These are phyloP conservation scores for Phengaris alcon DNA, from an alignment of 2,888 invertebrate species.

Conservation along the genomic window DNA sequence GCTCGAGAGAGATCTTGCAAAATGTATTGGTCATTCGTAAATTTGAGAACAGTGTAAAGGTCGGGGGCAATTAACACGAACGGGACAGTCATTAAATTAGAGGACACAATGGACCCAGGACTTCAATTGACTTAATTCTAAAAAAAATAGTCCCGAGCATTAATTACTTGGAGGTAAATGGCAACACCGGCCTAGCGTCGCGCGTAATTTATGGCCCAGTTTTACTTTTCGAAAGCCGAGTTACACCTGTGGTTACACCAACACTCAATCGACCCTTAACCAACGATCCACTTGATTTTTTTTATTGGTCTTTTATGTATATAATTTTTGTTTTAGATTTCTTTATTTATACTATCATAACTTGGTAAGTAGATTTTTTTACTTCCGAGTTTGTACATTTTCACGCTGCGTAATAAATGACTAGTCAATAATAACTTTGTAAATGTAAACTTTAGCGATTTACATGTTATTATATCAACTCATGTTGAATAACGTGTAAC, in stretches of 20 bases:
- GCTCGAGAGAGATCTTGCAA: not conserved
- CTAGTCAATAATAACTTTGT: no score
- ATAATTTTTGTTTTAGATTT: no score
- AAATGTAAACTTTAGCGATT: no score
- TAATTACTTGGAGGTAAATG: conserved; percentile 55
- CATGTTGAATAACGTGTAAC: no score
- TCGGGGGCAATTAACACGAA: conserved; percentile 39
- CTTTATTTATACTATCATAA: no score
- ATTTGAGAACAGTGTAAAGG: not conserved
- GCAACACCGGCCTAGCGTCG: conserved; percentile 32
- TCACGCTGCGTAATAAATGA: no score
- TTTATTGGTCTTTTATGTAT: no score
- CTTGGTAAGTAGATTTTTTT: no score
- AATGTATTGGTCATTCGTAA: conserved; percentile 27
- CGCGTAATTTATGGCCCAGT: not conserved
- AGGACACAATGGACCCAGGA: conserved; percentile 38
- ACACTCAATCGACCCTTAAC: not conserved
- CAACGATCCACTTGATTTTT: not conserved
- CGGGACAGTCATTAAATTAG: conserved; percentile 40
- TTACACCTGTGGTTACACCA: no score
- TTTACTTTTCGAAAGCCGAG: not conserved
- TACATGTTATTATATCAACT: no score
- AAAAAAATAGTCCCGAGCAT: conserved; percentile 45
- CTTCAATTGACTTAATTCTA: conserved; percentile 43
- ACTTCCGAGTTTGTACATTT: no score